Evolutionary conservation across 1,140 invertebrate genomes (phyloP).

Genomic region (Drosophila lini): DNA sequence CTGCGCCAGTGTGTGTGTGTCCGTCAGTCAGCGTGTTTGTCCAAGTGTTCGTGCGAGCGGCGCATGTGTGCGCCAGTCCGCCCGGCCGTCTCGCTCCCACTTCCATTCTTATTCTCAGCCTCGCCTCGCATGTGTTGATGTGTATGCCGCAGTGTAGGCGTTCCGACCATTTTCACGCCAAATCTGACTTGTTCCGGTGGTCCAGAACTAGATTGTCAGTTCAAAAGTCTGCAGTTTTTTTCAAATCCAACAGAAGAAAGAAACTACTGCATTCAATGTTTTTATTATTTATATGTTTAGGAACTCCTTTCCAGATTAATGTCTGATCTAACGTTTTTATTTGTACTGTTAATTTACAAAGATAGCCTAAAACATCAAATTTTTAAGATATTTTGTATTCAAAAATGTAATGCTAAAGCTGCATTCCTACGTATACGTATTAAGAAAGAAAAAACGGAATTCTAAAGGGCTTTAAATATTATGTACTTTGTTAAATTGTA

Average conservation of each 20-base stretch:
- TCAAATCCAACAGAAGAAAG: neutral
- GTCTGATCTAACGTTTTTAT: too few species aligned
- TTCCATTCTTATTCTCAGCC: conserved; percentile 7
- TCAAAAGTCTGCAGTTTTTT: too few species aligned
- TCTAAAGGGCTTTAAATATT: too few species aligned
- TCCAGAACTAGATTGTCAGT: conserved; percentile 1
- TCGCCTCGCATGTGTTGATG: conserved; percentile 24
- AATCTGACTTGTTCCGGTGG: conserved; percentile 23
- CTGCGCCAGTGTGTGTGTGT: conserved; percentile 31
- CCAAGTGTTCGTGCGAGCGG: conserved; percentile 54
- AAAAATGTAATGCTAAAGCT: too few species aligned
- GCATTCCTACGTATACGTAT: too few species aligned
- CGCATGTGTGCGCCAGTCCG: conserved; percentile 48
- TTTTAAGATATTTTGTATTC: too few species aligned
- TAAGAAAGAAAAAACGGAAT: too few species aligned
- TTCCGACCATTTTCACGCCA: neutral
- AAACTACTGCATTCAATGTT: neutral
- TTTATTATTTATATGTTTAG: too few species aligned
- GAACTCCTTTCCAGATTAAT: too few species aligned
- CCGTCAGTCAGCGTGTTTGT: conserved; percentile 22
- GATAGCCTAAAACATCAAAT: too few species aligned
- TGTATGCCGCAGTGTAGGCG: conserved; percentile 25
- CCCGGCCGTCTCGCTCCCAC: conserved; percentile 8
- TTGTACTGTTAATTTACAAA: too few species aligned
- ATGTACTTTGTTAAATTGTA: too few species aligned